Base-by-base conservation (phyloP, 2,113 vertebrate species). In the Laticauda colubrina region DNA sequence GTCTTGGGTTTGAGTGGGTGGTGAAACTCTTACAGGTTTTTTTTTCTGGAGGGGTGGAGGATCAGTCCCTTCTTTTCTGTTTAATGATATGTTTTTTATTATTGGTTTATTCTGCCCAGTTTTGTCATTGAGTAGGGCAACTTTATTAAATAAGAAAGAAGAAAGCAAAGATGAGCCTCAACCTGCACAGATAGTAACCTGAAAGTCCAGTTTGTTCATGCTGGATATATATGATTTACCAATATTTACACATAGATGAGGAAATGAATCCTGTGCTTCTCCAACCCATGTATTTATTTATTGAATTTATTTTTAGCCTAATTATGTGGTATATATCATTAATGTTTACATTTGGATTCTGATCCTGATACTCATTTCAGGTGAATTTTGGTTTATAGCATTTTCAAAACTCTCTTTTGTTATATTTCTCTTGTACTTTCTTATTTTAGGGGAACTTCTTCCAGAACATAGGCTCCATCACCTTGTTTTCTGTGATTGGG, bases 391-490 rank as follows among this genome's bases (percentile, higher is more conserved):
- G 7, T 15, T 85, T 29, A 23, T 54, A 69, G 43, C 7, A 0
- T 9, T 94, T 94, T 92, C 93, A 94, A 75, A 4, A 87, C 90
- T 94, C 59, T 34, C 7, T 92, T 4, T 88, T 6, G 18, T 81
- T 81, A 39, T n/a, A 95, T 87, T 81, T 3, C 93, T 89, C 91
- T 20, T 89, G 85, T 2, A 92, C 90, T 23, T 88, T 95, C 39
- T 95, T 53, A 95, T 97, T 92, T 57, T 94, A 99, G 99, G 99
- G 99, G 91, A 99, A 99, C 97, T 99, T 99, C 97, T 99, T 99
- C 96, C 99, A 99, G 96, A 99, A 99, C 95, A 99, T 99, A 7
- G 99, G 99, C 89, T 99, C 99, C 96, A 99, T 99, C 97, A 98
- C 98, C 14, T 97, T 99, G 1, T 99, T 99, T 96, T 99, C 99